phyloP scores from a whole-genome alignment of 2,888 invertebrate genomes.

The Ophraella communa region DNA sequence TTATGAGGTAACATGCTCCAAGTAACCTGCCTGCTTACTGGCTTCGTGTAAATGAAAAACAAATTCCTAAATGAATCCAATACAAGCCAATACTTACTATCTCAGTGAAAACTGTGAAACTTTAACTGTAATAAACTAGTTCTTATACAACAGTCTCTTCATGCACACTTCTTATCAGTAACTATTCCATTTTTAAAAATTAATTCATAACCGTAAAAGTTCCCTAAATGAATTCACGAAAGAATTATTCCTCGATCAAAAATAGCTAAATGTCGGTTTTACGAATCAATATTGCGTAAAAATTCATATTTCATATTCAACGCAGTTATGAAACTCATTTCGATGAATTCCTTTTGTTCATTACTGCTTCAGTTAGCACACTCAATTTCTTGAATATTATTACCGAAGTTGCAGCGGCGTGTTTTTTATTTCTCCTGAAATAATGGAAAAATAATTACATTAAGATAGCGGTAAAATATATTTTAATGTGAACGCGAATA shows the following conservation, averaged over 20 bases:
- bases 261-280: neutral
- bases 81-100: no score
- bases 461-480: neutral
- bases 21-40: no score
- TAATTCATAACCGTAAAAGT: neutral
- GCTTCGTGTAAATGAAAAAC: no score
- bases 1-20: no score
- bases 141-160: no score
- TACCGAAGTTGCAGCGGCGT: neutral
- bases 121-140: no score
- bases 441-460: neutral
- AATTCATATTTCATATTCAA: slow-evolving; percentile 35
- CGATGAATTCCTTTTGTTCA: slow-evolving; percentile 42
- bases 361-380: slow-evolving; percentile 39
- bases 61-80: no score
- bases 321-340: slow-evolving; percentile 40
- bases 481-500: no score
- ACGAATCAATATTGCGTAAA: neutral
- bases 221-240: neutral
- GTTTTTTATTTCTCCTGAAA: neutral
- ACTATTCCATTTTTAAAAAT: neutral
- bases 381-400: slow-evolving; percentile 39
- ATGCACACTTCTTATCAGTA: neutral
- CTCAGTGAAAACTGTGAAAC: no score
- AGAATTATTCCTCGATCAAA: neutral